phyloP scores from a whole-genome alignment of 2,888 invertebrate species.

The Luperina testacea region DNA sequence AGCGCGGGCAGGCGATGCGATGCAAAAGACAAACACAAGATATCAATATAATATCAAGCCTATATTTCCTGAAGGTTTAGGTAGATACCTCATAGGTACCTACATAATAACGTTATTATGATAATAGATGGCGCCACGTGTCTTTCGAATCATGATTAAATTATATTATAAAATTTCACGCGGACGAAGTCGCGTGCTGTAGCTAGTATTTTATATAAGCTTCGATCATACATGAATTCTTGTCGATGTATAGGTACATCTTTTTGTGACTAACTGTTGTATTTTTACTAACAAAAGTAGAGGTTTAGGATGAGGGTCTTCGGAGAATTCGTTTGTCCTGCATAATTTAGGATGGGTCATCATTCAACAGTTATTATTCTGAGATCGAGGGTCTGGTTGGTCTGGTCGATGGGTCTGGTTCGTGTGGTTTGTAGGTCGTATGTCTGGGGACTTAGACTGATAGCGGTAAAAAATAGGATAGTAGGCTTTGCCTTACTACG shows the following conservation, averaged over 20 bases:
- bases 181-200: too few species aligned
- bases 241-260: neutral
- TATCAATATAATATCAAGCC: too few species aligned
- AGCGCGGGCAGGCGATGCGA: too few species aligned
- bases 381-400: conserved; percentile 40
- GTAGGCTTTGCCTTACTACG: neutral
- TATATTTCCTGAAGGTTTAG: too few species aligned
- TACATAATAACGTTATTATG: too few species aligned
- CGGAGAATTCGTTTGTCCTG: conserved; percentile 32
- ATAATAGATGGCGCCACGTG: too few species aligned
- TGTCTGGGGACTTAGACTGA: neutral
- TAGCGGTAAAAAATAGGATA: neutral
- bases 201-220: too few species aligned
- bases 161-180: too few species aligned
- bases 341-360: conserved; percentile 53
- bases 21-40: too few species aligned
- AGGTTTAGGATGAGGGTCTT: conserved; percentile 19
- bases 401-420: conserved; percentile 19
- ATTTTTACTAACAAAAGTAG: conserved; percentile 37
- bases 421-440: neutral
- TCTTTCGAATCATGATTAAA: too few species aligned
- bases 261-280: neutral
- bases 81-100: too few species aligned
- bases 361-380: conserved; percentile 40
- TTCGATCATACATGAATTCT: neutral